Evolutionary conservation across 2,113 vertebrate genomes (phyloP).

Genomic region (Tenebrosternarchus preto): DNA sequence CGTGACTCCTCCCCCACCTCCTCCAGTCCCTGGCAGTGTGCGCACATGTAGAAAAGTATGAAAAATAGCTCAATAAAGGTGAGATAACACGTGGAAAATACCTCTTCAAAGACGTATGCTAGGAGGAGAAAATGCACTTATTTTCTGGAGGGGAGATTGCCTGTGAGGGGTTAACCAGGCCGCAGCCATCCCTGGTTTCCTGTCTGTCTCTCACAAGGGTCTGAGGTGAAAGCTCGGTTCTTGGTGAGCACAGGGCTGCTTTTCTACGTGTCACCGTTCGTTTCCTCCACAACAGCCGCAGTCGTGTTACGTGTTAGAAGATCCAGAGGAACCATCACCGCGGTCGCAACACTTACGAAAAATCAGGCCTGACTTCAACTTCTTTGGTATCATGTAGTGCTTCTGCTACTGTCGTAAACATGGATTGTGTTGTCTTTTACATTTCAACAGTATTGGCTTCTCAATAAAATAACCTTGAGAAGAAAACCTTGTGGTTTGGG

Average conservation of each 20-base stretch:
- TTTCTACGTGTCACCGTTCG: neutral
- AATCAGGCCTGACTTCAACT: neutral
- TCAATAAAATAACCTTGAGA: neutral
- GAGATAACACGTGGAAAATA: conserved; percentile 49
- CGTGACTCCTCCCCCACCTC: conserved; percentile 19
- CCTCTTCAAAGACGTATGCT: conserved; percentile 56
- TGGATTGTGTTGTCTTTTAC: neutral
- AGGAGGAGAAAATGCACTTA: conserved; percentile 50
- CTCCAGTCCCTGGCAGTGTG: conserved; percentile 2
- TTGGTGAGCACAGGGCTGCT: neutral
- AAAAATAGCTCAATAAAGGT: conserved; percentile 47
- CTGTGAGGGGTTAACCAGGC: conserved; percentile 62
- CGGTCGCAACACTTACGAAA: neutral
- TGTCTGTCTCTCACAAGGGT: conserved; percentile 30
- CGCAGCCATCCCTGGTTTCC: conserved; percentile 45
- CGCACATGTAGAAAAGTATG: conserved; percentile 51
- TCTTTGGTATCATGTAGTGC: neutral
- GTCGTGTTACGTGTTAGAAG: neutral
- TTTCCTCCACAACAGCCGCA: neutral
- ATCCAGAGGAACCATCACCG: neutral
- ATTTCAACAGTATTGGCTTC: neutral
- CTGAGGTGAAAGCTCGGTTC: conserved; percentile 38
- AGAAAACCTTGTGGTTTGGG: neutral
- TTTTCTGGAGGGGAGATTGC: conserved; percentile 49
- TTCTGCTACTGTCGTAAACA: neutral